Base-by-base conservation (phyloP, 2,797 vertebrate genomes). In the Trachurus trachurus region DNA sequence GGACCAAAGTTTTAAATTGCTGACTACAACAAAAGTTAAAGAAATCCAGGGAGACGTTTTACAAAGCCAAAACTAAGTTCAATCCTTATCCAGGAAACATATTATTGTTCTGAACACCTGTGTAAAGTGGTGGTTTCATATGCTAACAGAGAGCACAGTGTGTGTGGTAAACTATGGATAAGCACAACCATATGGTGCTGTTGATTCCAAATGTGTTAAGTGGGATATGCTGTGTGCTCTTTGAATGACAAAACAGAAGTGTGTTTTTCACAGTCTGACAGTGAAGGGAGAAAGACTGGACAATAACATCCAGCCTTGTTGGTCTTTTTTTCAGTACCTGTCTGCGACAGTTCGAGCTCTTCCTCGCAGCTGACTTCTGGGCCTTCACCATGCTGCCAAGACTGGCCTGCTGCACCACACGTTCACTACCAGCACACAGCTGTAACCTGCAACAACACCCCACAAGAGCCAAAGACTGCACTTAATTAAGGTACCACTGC, bases 371-470 rank as follows among this genome's bases (percentile, higher is more conserved):
- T 59, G 92, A 94, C 90, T 89, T 91, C 68, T 93, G 91, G 85
- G 83, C 78, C 92, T 94, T 95, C 93, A 93, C 94, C 94, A 95
- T 96, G 86, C 29, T 86, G 88, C 89, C 83, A 60, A 82, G 84
- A 42, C 74, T 68, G 89, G 86, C 88, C 77, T 76, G 85, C 72
- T 76, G 83, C 82, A 71, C 66, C 82, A 31, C 88, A 53, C 58
- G 70, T 74, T 85, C 88, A 67, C 89, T 62, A 84, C 65, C 89
- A 66, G 84, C 78, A 70, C 70, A 75, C 87, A 84, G 87, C 92
- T 82, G 87, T 37, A 72, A 91, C 86, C 83, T 88, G 86, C 74
- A 90, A 89, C 84, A 85, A 91, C 68, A 93, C 66, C 1, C 29
- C 59, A 81, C 72, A 50, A 86, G 61, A 89, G 81, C 76, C 21